A percentile compares a stretch with the other conserved stretches of the same genome.
These are phyloP conservation scores for Drosophila bipectinata DNA, from an alignment of 1,140 invertebrate species.

Conservation along the genomic window DNA sequence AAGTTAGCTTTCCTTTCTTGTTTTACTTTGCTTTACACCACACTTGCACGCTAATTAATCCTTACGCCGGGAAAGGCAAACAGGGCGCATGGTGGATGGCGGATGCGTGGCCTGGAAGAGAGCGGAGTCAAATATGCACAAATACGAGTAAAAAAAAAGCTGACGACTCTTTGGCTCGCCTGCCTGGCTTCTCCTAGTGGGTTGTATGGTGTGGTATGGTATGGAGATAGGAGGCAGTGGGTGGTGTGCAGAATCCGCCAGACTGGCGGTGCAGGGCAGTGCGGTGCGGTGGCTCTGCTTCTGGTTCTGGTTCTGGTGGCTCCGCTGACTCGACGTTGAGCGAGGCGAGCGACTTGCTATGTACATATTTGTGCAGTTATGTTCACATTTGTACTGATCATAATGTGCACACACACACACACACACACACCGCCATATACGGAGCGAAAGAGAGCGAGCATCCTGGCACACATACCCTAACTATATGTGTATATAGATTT, in stretches of 20 bases:
- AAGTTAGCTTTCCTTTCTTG: no score
- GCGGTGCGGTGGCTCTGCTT: background rate
- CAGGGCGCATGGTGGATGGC: constrained; percentile 25
- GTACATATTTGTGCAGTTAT: constrained; percentile 84
- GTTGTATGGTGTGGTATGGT: background rate
- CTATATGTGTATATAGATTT: constrained; percentile 82
- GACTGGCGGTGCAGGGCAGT: constrained; percentile 1
- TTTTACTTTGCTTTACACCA: constrained; percentile 53
- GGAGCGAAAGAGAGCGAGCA: constrained; percentile 43
- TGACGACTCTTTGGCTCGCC: constrained; percentile 65
- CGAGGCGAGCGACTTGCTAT: constrained; percentile 72
- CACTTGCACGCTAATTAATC: constrained; percentile 82
- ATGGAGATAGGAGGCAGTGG: background rate
- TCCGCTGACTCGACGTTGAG: constrained; percentile 38
- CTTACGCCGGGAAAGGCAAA: constrained; percentile 75
- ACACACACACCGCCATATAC: constrained; percentile 2
- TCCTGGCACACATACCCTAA: constrained; percentile 56
- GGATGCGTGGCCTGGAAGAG: constrained; percentile 28
- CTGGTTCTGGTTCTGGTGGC: constrained; percentile 9
- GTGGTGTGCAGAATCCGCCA: background rate
- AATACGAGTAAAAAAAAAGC: constrained; percentile 64
- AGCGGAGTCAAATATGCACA: constrained; percentile 59
- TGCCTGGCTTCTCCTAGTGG: constrained; percentile 44
- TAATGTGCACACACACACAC: constrained; percentile 74
- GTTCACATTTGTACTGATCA: constrained; percentile 84